Percentiles rank a stretch among this genome's conserved stretches.
Conservation (phyloP, 2,888 invertebrate species). For the Ophraella communa region DNA sequence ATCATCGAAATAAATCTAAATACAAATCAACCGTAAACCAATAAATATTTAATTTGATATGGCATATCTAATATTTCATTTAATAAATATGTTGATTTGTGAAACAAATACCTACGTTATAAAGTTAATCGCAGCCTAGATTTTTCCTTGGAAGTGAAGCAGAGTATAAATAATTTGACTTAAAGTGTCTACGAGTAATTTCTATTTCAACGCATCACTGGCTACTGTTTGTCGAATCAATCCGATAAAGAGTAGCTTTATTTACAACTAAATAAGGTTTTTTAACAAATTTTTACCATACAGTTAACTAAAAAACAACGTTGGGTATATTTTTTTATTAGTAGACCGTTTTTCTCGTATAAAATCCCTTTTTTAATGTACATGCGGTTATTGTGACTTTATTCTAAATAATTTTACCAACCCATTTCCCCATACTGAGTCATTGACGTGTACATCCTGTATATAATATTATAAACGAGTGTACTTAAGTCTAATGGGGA, state of each 20-base stretch:
- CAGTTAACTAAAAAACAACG: too few relatives aligned
- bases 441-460: neutral
- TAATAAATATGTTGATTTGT: neutral
- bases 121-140: neutral
- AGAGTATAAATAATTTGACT: neutral
- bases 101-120: neutral
- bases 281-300: too few relatives aligned
- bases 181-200: neutral
- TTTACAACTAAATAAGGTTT: too few relatives aligned
- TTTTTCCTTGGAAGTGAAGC: neutral
- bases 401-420: too few relatives aligned
- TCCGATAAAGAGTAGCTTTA: too few relatives aligned
- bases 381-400: too few relatives aligned
- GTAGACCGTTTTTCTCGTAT: too few relatives aligned
- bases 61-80: neutral
- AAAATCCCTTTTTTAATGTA: too few relatives aligned
- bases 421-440: neutral
- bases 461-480: neutral
- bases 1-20: neutral
- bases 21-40: conserved; percentile 7
- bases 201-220: neutral
- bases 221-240: too few relatives aligned
- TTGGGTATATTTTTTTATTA: too few relatives aligned
- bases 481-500: neutral
- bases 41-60: conserved; percentile 4